Base-by-base conservation (phyloP, 2,113 vertebrate genomes). In the Lasiurus cinereus region DNA sequence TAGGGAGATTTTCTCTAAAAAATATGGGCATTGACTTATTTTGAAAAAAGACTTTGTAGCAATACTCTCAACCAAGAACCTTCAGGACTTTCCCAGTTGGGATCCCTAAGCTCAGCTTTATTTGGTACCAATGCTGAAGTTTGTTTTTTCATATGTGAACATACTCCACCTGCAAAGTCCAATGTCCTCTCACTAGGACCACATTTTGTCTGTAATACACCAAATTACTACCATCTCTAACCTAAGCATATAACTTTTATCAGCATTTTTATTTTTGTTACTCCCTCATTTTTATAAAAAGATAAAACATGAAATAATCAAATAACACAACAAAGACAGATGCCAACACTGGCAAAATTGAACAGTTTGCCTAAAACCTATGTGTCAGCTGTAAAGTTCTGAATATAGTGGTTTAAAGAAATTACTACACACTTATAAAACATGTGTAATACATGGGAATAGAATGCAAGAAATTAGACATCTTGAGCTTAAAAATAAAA, bases 401-500 rank as follows among this genome's bases (percentile, higher is more conserved):
- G 48, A 74, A 83, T 66, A 52, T 54, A 82, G 33, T 73, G 54
- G 14, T 11, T 88, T 82, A 54, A 93, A 52, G 64, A 62, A 59
- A 74, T 67, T 21, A 19, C n/a, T 43, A 22, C 29, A 11, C 21
- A 74, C 43, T n/a, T 56, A 70, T 14, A 15, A 77, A 52, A 93
- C 80, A 74, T 73, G 7, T 73, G 43, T 7, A 50, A 18, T 66
- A 62, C 31, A n/a, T 80, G n/a, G 5, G 70, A 82, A 64, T n/a
- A 27, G 6, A 64, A 67, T 21, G 29, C 27, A 66, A 84, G 52
- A 79, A 62, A 62, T 50, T 36, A 48, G 15, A 74, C 24, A 39
- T 64, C 14, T 73, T 93, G 46, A 39, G 10, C 15, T 88, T 64
- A 66, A 62, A 80, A 93, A n/a, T 80, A 80, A 88, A 66, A 66